A percentile compares a stretch with the other conserved stretches of the same genome.
Evolutionary conservation across 1,140 invertebrate genomes (phyloP).

Genomic region (Helicoverpa zea): DNA sequence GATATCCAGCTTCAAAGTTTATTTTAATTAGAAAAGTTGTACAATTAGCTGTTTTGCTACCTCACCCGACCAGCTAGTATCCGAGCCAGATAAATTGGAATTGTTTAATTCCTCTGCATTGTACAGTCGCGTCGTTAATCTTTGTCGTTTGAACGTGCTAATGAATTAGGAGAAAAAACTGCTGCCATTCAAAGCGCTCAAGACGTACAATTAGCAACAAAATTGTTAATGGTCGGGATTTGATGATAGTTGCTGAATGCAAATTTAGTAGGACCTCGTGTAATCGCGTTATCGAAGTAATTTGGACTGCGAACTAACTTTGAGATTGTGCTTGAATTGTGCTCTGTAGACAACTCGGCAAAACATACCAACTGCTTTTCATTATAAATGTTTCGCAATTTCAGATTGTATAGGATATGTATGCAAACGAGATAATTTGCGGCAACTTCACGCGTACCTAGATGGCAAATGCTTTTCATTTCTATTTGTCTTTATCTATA

Average conservation of each 20-base stretch:
- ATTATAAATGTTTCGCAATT: background rate
- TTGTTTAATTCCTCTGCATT: constrained; percentile 59
- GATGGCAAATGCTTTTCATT: no score
- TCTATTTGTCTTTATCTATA: no score
- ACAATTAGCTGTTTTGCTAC: constrained; percentile 54
- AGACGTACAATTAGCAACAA: constrained; percentile 20
- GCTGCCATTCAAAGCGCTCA: background rate
- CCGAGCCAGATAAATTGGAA: constrained; percentile 59
- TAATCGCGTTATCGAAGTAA: constrained; percentile 26
- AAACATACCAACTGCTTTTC: background rate
- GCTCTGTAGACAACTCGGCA: background rate
- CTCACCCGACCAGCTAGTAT: constrained; percentile 50
- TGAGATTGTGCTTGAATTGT: constrained; percentile 3
- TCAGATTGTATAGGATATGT: background rate
- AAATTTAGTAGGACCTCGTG: background rate
- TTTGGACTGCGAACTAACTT: background rate
- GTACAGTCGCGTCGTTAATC: constrained; percentile 53
- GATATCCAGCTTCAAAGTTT: constrained; percentile 44
- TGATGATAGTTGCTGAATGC: constrained; percentile 1
- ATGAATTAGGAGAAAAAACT: constrained; percentile 44
- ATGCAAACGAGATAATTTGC: no score
- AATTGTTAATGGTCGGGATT: background rate
- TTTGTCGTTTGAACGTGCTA: constrained; percentile 50
- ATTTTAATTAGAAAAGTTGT: constrained; percentile 62
- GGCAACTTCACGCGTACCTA: no score